These are phyloP conservation scores for Chymomyza fuscimana DNA, from an alignment of 2,888 invertebrate genomes.

Conservation along the genomic window DNA sequence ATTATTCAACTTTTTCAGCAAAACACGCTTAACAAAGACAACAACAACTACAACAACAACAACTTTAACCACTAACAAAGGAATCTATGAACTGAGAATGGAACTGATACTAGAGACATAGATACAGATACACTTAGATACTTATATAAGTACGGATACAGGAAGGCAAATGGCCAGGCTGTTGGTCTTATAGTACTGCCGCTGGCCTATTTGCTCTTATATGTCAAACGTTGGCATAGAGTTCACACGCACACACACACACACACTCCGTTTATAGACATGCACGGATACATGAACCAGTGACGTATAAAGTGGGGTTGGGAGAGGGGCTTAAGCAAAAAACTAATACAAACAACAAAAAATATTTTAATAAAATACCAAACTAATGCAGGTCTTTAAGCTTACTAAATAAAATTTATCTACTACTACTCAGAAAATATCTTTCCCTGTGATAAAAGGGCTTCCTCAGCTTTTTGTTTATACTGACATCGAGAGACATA, in stretches of 20 bases:
- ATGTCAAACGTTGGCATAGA: slow-evolving; percentile 39
- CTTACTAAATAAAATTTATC: too few species aligned
- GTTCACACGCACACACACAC: not conserved
- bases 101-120: not conserved
- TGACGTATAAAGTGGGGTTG: too few species aligned
- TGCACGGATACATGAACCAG: slow-evolving; percentile 11
- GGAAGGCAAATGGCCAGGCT: not conserved
- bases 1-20: slow-evolving; percentile 47
- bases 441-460: too few species aligned
- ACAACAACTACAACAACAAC: slow-evolving; percentile 8
- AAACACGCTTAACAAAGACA: slow-evolving; percentile 20
- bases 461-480: too few species aligned
- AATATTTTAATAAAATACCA: too few species aligned
- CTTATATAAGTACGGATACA: not conserved
- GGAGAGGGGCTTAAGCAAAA: too few species aligned
- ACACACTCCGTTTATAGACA: slow-evolving; percentile 5
- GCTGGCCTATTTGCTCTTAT: slow-evolving; percentile 48
- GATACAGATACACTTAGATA: not conserved
- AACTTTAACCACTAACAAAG: not conserved
- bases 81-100: not conserved
- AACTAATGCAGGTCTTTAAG: too few species aligned
- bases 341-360: too few species aligned
- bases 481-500: too few species aligned
- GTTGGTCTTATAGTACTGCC: not conserved
- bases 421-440: too few species aligned